A percentile compares a stretch with the other conserved stretches of the same genome.
Conservation (phyloP, 2,888 invertebrate genomes). For the Agrotis segetum region DNA sequence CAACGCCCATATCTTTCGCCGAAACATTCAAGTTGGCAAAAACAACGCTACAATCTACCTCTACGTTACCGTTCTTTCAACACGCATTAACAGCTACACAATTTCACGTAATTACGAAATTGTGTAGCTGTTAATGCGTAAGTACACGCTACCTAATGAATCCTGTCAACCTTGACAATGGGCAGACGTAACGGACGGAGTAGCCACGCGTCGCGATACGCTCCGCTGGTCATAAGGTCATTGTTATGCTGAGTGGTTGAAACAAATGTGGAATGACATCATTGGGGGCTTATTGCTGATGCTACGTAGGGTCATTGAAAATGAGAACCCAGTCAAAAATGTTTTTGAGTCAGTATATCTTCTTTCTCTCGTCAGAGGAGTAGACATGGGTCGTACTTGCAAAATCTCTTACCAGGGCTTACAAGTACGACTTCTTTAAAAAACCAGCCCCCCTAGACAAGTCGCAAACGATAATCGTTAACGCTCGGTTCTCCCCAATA, state of each 20-base stretch:
- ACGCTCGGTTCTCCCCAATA: too few species aligned
- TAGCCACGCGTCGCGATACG: conserved; percentile 62
- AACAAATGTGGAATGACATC: conserved; percentile 41
- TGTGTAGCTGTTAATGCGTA: too few species aligned
- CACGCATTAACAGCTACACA: conserved; percentile 46
- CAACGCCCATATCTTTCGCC: not conserved
- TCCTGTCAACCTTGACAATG: conserved; percentile 72
- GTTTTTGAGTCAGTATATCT: too few species aligned
- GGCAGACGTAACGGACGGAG: conserved; percentile 66
- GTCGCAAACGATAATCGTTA: too few species aligned
- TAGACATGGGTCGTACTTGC: too few species aligned
- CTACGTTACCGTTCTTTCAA: conserved; percentile 37
- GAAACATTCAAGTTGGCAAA: not conserved
- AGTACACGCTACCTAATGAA: conserved; percentile 57
- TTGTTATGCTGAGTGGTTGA: conserved; percentile 53
- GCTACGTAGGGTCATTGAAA: not conserved
- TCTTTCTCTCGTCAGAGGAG: too few species aligned
- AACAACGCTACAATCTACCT: conserved; percentile 32
- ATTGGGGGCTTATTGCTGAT: not conserved
- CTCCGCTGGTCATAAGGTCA: conserved; percentile 66
- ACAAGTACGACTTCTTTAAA: too few species aligned
- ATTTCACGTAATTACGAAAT: conserved; percentile 48
- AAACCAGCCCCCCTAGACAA: too few species aligned
- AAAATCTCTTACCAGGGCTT: too few species aligned
- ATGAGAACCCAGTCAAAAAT: not conserved